Evolutionary conservation across 2,888 invertebrate genomes (phyloP), one percentile per base, ranked within the genome.

Genomic region (Drosophila rellima): DNA sequence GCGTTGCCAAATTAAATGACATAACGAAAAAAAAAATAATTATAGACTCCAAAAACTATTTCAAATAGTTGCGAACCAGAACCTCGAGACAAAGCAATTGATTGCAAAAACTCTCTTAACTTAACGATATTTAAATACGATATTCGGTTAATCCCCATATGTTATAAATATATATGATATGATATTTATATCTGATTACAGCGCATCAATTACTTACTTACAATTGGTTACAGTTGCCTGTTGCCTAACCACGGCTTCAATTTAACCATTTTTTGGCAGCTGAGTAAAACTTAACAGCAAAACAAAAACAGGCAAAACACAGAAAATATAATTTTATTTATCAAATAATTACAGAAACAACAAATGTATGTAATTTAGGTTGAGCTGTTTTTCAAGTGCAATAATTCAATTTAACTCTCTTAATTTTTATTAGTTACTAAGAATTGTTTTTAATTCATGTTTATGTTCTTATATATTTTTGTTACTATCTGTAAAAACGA

Each of bases 1-100:
- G 66, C 86, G 90, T 90, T 88, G 90, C 90, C 90, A 90, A 90
- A 90, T 82, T 85, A 72, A 90, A 89, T 77, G 82, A 74, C 66
- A 77, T 74, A 69, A 65, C 67, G 56, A 69, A 57, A 42, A 45
- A 56, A 57, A 35, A 17, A 26, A 50, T 70, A 42, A 17, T 47
- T 29, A 18, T 13, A 26, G 45, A 59, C n/a, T 35, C 20, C 18
- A 35, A 61, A 35, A 51, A 42, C 75, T 80, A 82, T 82, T 80
- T 20, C 35, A 83, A 84, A 81, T 77, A 81, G 79, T 79, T 42
- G 26, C 52, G 63, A 65, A 74, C 42, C 74, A 62, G 72, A 77
- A 77, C 77, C 73, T 77, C 70, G 71, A 74, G 74, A 61, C 26
- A 56, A 35, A 15, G 70, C 74, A 76, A 55, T 73, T 47, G 29